Evolutionary conservation across 2,888 invertebrate genomes (phyloP), one percentile per base, ranked within the genome.

Genomic region (Chelonus formosanus): DNA sequence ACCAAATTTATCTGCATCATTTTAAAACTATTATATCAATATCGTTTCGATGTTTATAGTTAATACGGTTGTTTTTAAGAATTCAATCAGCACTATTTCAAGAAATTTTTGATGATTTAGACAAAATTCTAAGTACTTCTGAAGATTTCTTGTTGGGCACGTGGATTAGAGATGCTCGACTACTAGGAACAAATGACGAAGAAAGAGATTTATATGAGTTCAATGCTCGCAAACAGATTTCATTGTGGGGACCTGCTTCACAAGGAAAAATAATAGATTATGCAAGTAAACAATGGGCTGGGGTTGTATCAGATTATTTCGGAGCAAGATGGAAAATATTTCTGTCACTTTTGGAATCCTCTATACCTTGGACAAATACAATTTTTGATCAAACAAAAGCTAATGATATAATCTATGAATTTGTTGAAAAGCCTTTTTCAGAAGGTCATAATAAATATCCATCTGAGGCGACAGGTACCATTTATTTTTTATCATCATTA

Each of bases 161-260:
- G 3, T 95, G 94, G 94, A 73, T 94, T 5, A 84, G 86, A 50
- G 85, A 85, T 61, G 92, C 93, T 0, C 90, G 89, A 80, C 76
- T 78, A 10, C 76, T 87, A 76, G 88, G 87, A 0, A 77, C 75
- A 4, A 80, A 80, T 74, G 71, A 81, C 10, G 74, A 83, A 82
- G 90, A 92, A 74, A 80, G 80, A 63, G 71, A 78, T 7, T 84
- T 88, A 58, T 90, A 87, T 75, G 92, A 93, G 80, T 90, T 88
- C 75, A 97, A 97, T 81, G 96, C 96, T 0, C 88, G 92, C 58
- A 96, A 96, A 85, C 98, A 97, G 84, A 92, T 98, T 52, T 96
- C 96, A 0, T 83, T 96, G 7, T 98, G 97, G 97, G 97, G 97
- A 31, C 97, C 89, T 1, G 85, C 92, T 78, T 84, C 97, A 0